Evolutionary conservation across 2,797 vertebrate genomes (phyloP), one percentile per base, ranked within the genome.

Genomic region (Aplochiton taeniatus): DNA sequence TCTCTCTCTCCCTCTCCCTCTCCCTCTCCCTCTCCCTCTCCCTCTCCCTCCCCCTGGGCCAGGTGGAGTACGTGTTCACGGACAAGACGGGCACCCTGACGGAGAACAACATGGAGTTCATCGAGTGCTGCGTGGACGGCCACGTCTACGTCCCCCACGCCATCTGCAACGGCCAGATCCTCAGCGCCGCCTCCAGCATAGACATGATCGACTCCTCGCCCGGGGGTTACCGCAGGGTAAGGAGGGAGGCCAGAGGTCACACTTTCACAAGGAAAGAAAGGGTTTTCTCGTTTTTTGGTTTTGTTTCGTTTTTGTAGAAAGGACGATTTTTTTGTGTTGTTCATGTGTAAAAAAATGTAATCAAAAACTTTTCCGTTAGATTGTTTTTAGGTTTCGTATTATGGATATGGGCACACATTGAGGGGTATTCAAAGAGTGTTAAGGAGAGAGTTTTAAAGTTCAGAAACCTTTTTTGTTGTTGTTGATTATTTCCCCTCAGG

Each of bases 61-160:
- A 99, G 98, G 96, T 99, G 84, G 96, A 99, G 84, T 98, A 99
- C 68, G 90, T 99, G 85, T 98, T 99, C 83, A 99, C 98, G 4
- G 98, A 99, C 90, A 99, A 99, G 91, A 99, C 97, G 0, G 98
- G 98, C 65, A 99, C 98, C 0, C 92, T 99, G 83, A 99, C 98
- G 0, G 98, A 99, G 85, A 99, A 99, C 89, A 98, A 98, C 91
- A 99, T 99, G 98, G 96, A 97, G 86, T 98, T 99, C 14, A 94
- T 95, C 66, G 97, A 99, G 76, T 98, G 96, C 88, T 98, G 96
- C 64, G 95, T 99, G 12, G 96, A 96, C 70, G 98, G 98, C 5
- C 96, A 96, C 0, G 92, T 98, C 79, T 97, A 98, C 52, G 85
- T 97, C 46, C 95, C 96, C 0, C 94, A 98, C 1, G 94, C 92